Evolutionary conservation across 2,797 vertebrate species (phyloP).

Genomic region (Thalassophryne amazonica): DNA sequence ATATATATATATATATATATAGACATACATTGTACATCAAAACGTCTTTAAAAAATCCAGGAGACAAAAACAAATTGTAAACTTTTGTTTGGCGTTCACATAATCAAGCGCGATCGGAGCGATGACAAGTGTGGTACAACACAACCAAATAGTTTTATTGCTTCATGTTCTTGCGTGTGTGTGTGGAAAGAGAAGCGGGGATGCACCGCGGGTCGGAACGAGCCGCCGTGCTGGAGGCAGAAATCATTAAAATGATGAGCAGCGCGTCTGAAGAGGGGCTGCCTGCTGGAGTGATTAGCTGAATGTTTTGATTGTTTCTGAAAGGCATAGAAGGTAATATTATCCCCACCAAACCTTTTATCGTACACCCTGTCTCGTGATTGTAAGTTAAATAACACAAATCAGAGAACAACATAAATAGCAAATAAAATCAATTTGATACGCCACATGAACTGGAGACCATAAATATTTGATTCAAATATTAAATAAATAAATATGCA

Average conservation of each 20-base stretch:
- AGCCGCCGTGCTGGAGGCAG: constrained; percentile 32
- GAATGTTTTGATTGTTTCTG: constrained; percentile 70
- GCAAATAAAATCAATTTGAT: constrained; percentile 63
- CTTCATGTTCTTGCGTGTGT: constrained; percentile 89
- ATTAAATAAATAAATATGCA: constrained; percentile 82
- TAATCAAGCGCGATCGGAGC: constrained; percentile 86
- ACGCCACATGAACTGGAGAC: constrained; percentile 66
- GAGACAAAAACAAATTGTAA: constrained; percentile 97
- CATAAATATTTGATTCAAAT: constrained; percentile 81
- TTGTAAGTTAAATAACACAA: constrained; percentile 73
- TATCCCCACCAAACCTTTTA: constrained; percentile 62
- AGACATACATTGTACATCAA: constrained; percentile 86
- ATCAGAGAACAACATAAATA: constrained; percentile 77
- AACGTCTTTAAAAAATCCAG: constrained; percentile 89
- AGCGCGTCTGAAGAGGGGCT: constrained; percentile 38
- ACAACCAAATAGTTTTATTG: constrained; percentile 94
- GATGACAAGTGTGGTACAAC: constrained; percentile 82
- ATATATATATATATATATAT: constrained; percentile 59
- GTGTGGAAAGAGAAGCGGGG: constrained; percentile 76
- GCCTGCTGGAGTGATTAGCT: constrained; percentile 56
- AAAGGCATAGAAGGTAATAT: constrained; percentile 79
- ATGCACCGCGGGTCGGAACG: constrained; percentile 29
- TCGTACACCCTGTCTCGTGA: constrained; percentile 76
- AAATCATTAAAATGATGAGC: constrained; percentile 47
- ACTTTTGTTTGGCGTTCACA: constrained; percentile 99